Evolutionary conservation across 2,888 invertebrate species (phyloP).

Genomic region (Plebejus argus): DNA sequence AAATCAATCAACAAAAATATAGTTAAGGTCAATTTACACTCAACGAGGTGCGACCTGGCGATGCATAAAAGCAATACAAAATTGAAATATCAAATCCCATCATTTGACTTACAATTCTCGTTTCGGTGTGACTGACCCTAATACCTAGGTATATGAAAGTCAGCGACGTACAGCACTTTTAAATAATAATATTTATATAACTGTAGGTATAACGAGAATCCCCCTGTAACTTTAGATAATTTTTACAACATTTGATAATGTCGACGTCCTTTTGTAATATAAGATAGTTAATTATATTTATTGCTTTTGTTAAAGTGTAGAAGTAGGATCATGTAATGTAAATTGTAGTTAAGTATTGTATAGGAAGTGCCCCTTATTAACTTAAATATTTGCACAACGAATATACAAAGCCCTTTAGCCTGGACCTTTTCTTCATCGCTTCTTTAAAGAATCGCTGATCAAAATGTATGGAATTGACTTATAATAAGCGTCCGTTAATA

Average conservation of each 20-base stretch:
- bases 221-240: slow-evolving; percentile 23
- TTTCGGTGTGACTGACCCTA: background rate
- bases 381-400: background rate
- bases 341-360: slow-evolving; percentile 50
- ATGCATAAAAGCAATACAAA: background rate
- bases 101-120: background rate
- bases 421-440: too few relatives aligned
- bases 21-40: background rate
- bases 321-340: slow-evolving; percentile 52
- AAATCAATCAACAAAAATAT: background rate
- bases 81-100: background rate
- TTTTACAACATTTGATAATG: slow-evolving; percentile 20
- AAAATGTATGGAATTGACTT: too few relatives aligned
- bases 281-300: slow-evolving; percentile 49
- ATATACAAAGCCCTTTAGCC: background rate
- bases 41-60: background rate
- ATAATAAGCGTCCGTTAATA: too few relatives aligned
- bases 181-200: background rate
- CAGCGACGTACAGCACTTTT: background rate
- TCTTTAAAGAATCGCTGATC: too few relatives aligned
- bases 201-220: background rate
- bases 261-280: slow-evolving; percentile 48
- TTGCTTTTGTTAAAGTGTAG: slow-evolving; percentile 51
- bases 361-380: slow-evolving; percentile 37
- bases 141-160: background rate